Conservation (phyloP, 2,888 invertebrate species). For the Stenolophus ochropezus region DNA sequence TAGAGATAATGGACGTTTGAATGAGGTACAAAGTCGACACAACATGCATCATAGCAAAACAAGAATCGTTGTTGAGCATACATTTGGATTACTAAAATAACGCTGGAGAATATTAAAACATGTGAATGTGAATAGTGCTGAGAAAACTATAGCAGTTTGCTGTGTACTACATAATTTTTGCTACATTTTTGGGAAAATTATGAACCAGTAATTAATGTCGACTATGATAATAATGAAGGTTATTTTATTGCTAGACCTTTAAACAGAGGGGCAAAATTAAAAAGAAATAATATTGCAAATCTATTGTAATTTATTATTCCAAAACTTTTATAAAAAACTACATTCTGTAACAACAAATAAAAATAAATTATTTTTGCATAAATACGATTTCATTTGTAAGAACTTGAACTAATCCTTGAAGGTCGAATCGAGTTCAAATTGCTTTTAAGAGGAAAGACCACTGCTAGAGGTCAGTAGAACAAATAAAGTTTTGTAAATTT, state of each 20-base stretch:
- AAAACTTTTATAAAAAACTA: neutral
- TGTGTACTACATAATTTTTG: neutral
- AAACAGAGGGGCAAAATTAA: neutral
- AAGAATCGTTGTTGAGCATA: too few species aligned
- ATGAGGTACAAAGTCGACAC: too few species aligned
- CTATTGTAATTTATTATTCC: neutral
- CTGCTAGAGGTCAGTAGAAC: too few species aligned
- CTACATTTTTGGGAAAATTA: neutral
- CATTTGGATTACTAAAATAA: too few species aligned
- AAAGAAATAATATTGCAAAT: conserved; percentile 1
- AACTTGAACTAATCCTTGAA: neutral
- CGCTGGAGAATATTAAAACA: too few species aligned
- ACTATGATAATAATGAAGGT: neutral
- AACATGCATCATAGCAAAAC: too few species aligned
- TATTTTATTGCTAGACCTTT: neutral
- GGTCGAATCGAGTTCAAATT: too few species aligned
- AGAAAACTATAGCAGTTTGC: too few species aligned
- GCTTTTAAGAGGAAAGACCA: too few species aligned
- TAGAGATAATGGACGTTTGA: too few species aligned
- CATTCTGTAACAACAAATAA: neutral
- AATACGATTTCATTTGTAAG: neutral
- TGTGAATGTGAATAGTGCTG: too few species aligned
- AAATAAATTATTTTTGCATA: neutral
- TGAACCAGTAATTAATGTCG: neutral
- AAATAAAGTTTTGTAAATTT: too few species aligned